Percentiles rank a stretch among this genome's conserved stretches.
Conservation (phyloP, 2,113 vertebrate genomes). For the Pachyramphus minor region DNA sequence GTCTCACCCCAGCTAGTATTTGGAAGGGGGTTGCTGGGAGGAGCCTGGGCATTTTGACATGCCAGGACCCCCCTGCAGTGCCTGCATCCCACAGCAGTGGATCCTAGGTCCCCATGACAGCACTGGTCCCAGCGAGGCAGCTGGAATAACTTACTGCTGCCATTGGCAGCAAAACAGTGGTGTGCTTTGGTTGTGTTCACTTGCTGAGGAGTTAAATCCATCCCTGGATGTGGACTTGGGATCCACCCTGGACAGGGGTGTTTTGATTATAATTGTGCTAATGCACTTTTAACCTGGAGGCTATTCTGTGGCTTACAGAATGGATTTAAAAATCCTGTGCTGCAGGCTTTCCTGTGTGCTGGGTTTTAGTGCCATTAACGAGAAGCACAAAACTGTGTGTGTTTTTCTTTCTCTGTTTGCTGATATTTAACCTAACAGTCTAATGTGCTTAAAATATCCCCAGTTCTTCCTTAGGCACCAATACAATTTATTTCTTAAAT, state of each 20-base stretch:
- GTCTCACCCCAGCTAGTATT: not conserved
- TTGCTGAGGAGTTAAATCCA: not conserved
- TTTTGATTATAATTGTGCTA: not conserved
- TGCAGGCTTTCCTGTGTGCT: not conserved
- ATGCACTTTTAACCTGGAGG: constrained; percentile 3
- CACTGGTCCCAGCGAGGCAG: not conserved
- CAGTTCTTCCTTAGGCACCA: not conserved
- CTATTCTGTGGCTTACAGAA: not conserved
- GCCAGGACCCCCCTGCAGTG: not conserved
- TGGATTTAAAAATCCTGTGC: not conserved
- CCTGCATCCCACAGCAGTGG: not conserved
- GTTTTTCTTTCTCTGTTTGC: not conserved
- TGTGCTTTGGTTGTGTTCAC: not conserved
- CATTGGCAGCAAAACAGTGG: not conserved
- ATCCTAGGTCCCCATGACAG: not conserved
- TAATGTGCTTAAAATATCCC: not conserved
- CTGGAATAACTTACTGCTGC: not conserved
- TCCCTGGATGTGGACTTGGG: not conserved
- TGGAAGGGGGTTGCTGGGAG: not conserved
- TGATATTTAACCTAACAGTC: not conserved
- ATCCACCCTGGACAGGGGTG: not conserved
- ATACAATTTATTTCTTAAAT: not conserved
- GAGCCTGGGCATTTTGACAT: not conserved
- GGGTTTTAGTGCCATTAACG: not conserved
- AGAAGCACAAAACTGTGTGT: not conserved